Conservation (phyloP, 2,113 vertebrate genomes). For the Corapipo altera region DNA sequence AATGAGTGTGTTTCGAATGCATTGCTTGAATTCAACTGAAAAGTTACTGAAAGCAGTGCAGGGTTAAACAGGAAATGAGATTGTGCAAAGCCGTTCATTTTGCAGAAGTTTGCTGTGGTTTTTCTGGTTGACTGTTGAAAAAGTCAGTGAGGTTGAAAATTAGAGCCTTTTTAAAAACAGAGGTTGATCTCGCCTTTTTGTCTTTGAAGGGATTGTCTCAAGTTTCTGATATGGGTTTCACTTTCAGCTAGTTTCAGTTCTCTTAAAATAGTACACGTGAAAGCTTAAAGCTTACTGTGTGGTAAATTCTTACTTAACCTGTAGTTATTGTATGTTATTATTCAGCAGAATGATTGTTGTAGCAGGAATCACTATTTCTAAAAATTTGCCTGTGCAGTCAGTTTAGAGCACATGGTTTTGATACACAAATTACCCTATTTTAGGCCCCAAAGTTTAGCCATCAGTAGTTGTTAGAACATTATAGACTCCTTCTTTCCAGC, state of each 20-base stretch:
- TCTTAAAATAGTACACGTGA: background rate
- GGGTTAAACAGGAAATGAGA: background rate
- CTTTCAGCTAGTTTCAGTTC: background rate
- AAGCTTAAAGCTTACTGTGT: background rate
- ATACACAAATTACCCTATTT: background rate
- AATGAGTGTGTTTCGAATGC: background rate
- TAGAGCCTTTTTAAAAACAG: background rate
- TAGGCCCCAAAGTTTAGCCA: background rate
- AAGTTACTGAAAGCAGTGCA: background rate
- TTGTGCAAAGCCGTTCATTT: background rate
- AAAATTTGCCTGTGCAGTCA: background rate
- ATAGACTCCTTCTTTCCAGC: background rate
- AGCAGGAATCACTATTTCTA: background rate
- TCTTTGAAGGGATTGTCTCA: background rate
- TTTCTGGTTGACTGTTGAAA: background rate
- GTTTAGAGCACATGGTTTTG: constrained; percentile 22
- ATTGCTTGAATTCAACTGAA: background rate
- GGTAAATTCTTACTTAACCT: background rate
- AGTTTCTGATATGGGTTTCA: background rate
- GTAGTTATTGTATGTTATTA: background rate
- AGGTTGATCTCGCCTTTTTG: background rate
- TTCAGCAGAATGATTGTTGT: background rate
- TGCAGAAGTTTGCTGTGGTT: background rate
- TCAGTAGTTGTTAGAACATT: background rate
- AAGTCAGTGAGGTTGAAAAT: background rate